phyloP scores from a whole-genome alignment of 2,888 invertebrate species.

The Pyrochroa serraticornis region DNA sequence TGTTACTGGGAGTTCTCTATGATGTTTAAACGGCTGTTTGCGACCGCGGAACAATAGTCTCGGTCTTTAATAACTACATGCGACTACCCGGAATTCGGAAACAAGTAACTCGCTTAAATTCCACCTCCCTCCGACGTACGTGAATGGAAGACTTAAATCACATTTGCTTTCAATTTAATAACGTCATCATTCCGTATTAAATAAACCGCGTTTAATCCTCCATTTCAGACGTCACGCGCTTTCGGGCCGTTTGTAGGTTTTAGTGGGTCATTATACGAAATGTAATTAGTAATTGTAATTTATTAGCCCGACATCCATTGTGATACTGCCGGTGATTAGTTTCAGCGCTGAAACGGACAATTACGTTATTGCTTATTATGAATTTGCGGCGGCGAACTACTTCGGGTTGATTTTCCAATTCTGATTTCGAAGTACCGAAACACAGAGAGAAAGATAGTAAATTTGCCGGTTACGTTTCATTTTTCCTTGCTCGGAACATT shows the following conservation, averaged over 20 bases:
- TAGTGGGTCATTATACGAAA: slow-evolving; percentile 14
- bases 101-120: slow-evolving; percentile 34
- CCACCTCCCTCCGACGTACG: slow-evolving; percentile 7
- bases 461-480: no score
- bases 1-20: slow-evolving; percentile 38
- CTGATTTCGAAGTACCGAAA: no score
- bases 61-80: slow-evolving; percentile 26
- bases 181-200: slow-evolving; percentile 25
- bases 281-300: slow-evolving; percentile 28
- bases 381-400: background rate
- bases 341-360: slow-evolving; percentile 18
- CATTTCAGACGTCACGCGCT: slow-evolving; percentile 8
- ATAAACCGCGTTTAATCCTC: slow-evolving; percentile 30
- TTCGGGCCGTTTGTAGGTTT: slow-evolving; percentile 17
- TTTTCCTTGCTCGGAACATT: no score
- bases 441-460: no score
- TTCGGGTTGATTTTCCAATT: background rate
- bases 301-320: slow-evolving; percentile 26
- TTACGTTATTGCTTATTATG: slow-evolving; percentile 18
- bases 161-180: slow-evolving; percentile 33
- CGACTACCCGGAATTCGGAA: slow-evolving; percentile 25
- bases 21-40: slow-evolving; percentile 45
- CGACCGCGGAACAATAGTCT: slow-evolving; percentile 33
- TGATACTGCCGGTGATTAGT: slow-evolving; percentile 26
- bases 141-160: slow-evolving; percentile 27